A percentile compares a stretch with the other conserved stretches of the same genome.
Conservation (phyloP, 1,140 invertebrate species). For the Portunus trituberculatus region DNA sequence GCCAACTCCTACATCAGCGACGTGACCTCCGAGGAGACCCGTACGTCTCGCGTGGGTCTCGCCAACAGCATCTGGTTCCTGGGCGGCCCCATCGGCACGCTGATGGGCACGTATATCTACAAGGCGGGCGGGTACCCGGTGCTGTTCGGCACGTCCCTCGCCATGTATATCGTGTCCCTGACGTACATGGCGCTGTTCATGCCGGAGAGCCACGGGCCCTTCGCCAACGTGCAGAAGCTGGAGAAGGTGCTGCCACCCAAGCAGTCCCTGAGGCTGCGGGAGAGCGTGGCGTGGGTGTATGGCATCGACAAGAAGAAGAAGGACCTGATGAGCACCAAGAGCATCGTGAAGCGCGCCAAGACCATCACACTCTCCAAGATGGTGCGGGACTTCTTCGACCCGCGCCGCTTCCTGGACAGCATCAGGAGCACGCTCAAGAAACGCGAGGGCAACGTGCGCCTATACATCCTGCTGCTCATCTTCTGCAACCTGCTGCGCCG, state of each 20-base stretch:
- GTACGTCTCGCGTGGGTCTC: conserved; percentile 91
- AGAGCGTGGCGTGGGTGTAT: conserved; percentile 75
- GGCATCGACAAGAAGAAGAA: conserved; percentile 73
- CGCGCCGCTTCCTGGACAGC: conserved; percentile 73
- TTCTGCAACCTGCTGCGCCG: conserved; percentile 72
- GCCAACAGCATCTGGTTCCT: conserved; percentile 91
- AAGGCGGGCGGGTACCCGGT: conserved; percentile 71
- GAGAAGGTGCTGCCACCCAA: conserved; percentile 73
- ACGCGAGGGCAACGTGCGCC: conserved; percentile 71
- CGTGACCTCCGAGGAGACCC: conserved; percentile 88
- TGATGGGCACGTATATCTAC: conserved; percentile 81
- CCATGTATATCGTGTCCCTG: conserved; percentile 72
- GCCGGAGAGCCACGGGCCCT: conserved; percentile 77
- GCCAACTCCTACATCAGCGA: conserved; percentile 94
- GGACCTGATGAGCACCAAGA: conserved; percentile 68
- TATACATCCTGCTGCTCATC: conserved; percentile 75
- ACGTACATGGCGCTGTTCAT: conserved; percentile 70
- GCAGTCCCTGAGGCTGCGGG: conserved; percentile 71
- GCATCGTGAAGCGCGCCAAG: conserved; percentile 59
- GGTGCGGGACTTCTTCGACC: conserved; percentile 76
- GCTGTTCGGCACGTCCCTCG: conserved; percentile 73
- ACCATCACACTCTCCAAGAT: conserved; percentile 71
- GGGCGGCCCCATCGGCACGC: conserved; percentile 89
- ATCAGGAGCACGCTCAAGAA: conserved; percentile 75
- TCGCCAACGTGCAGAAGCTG: conserved; percentile 74